These are phyloP conservation scores for Siniperca chuatsi DNA, from an alignment of 2,113 vertebrate species.

Conservation along the genomic window DNA sequence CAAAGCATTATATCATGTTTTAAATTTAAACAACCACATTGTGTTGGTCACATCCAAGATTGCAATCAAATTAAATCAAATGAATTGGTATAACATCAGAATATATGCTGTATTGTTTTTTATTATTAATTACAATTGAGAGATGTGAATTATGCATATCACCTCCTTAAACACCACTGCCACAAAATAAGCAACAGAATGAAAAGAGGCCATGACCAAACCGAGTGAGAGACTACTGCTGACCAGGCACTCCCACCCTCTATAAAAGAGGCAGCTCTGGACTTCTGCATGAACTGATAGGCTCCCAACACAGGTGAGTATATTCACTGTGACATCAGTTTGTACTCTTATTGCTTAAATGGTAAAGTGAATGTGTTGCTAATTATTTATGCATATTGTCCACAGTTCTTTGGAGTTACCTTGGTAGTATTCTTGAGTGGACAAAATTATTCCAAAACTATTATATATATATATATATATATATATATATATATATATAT, in stretches of 20 bases:
- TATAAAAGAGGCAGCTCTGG: constrained; percentile 53
- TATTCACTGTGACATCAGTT: not conserved
- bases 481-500: too few relatives aligned
- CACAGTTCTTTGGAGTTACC: not conserved
- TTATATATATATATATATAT: not conserved
- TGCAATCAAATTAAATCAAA: not conserved
- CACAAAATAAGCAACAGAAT: constrained; percentile 41
- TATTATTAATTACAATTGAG: too few relatives aligned
- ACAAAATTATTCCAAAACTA: not conserved
- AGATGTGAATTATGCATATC: not conserved
- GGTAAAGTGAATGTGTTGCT: not conserved
- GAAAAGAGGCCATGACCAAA: constrained; percentile 49
- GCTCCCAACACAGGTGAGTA: constrained; percentile 57
- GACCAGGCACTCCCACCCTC: constrained; percentile 45
- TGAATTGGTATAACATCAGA: not conserved
- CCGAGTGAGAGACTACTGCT: constrained; percentile 37
- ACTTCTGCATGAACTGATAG: constrained; percentile 36
- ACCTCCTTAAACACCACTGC: not conserved
- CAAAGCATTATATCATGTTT: not conserved
- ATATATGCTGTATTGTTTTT: not conserved
- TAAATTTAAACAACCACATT: not conserved
- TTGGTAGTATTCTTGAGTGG: not conserved
- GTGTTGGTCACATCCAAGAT: not conserved
- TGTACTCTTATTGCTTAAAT: not conserved
- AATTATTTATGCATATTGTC: not conserved